Base-by-base conservation (phyloP, 2,113 vertebrate species). In the Barnardius zonarius region DNA sequence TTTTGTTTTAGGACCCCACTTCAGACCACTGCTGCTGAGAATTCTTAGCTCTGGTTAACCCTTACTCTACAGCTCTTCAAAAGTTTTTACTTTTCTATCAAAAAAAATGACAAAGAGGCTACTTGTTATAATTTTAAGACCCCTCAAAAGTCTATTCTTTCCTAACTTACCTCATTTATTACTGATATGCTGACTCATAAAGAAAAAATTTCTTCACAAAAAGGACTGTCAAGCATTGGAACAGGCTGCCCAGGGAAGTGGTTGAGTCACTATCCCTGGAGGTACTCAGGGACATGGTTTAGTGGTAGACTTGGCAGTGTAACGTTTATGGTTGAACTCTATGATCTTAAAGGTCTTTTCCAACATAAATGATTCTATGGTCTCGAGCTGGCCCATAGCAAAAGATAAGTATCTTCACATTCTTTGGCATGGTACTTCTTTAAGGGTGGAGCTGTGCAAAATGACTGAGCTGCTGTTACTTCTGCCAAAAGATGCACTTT, bases 261-360 rank as follows among this genome's bases (percentile, higher is more conserved):
- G 69, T 7, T 64, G 63, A 76, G 63, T 75, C 69, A 70, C 24
- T 23, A 69, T 4, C 12, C 25, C 46, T 43, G 39, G 52, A 62
- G 59, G 59, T 48, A 54, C 48, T 67, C 19, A 52, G 30, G n/a
- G 46, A 78, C 66, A 78, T 13, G 30, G 20, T 48, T 54, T 43
- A 61, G 16, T 28, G 39, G 54, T 54, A 46, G 69, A 61, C 24
- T 73, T 78, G n/a, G 73, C 12, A 52, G 33, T 7, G 5, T 39
- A 35, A 63, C 7, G 20, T 69, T 85, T 69, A 75, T 0, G 0
- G 54, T 1, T 46, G 37, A 30, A 63, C 28, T 57, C 0, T 0
- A 30, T 7, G 27, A 51, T 28, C 20, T 77, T 62, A 70, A 83
- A 10, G 33, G 44, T 52, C 64, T 59, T 46, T 49, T 72, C 49